Percentiles rank a stretch among this genome's conserved stretches.
Evolutionary conservation across 2,113 vertebrate species (phyloP).

Genomic region (Orientallactaga bullata): DNA sequence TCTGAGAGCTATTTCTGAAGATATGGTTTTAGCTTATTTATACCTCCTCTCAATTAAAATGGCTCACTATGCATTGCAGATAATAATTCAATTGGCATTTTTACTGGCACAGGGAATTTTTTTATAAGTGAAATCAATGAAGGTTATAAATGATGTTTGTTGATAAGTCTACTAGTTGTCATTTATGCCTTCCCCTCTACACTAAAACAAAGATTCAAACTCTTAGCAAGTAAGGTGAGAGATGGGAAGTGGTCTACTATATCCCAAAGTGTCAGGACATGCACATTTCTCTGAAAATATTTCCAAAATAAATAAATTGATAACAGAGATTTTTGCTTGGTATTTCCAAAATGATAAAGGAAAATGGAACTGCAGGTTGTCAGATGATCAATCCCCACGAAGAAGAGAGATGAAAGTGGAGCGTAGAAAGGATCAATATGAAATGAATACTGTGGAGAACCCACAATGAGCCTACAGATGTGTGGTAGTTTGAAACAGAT

Average conservation of each 20-base stretch:
- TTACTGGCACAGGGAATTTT: constrained; percentile 16
- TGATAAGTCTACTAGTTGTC: background rate
- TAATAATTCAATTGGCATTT: constrained; percentile 27
- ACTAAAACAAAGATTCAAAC: background rate
- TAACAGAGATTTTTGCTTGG: too few relatives aligned
- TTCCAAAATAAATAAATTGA: background rate
- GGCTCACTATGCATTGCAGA: background rate
- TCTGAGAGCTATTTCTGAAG: constrained; percentile 63
- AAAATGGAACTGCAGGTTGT: background rate
- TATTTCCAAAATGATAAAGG: background rate
- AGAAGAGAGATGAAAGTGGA: background rate
- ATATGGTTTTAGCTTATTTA: constrained; percentile 60
- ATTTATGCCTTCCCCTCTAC: background rate
- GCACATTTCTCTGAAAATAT: background rate
- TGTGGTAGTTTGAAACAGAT: too few relatives aligned
- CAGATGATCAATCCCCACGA: too few relatives aligned
- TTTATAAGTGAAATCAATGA: background rate
- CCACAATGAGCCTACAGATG: too few relatives aligned
- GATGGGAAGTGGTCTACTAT: background rate
- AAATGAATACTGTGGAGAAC: background rate
- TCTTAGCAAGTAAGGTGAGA: background rate
- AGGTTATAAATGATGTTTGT: background rate
- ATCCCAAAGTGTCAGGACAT: too few relatives aligned
- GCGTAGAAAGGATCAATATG: background rate
- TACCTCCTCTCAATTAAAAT: background rate